phyloP scores from a whole-genome alignment of 2,797 vertebrate genomes.

The Paedocypris micromegethes region DNA sequence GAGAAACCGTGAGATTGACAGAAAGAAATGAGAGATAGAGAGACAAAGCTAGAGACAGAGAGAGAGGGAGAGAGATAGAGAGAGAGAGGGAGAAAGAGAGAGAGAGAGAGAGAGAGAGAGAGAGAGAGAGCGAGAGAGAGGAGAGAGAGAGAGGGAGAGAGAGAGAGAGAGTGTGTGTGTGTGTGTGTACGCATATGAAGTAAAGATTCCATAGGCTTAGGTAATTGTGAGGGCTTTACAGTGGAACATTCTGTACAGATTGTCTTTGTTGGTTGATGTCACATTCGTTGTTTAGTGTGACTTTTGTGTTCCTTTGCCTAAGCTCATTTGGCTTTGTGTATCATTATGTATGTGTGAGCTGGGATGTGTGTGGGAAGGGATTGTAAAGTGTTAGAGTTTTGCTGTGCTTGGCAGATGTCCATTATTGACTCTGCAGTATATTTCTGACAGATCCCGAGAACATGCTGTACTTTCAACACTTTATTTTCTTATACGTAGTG shows the following conservation, averaged over 20 bases:
- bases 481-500: background rate
- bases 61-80: no score
- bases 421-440: slow-evolving; percentile 55
- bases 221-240: slow-evolving; percentile 33
- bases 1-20: background rate
- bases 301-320: slow-evolving; percentile 22
- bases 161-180: background rate
- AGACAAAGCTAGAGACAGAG: no score
- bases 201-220: slow-evolving; percentile 36
- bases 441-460: slow-evolving; percentile 60
- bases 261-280: slow-evolving; percentile 36
- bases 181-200: no score
- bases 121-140: background rate
- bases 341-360: slow-evolving; percentile 20
- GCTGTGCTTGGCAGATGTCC: slow-evolving; percentile 48
- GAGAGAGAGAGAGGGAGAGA: background rate
- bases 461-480: slow-evolving; percentile 50
- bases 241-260: slow-evolving; percentile 40
- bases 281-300: slow-evolving; percentile 27
- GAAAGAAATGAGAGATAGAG: background rate
- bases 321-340: slow-evolving; percentile 21
- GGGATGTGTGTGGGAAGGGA: slow-evolving; percentile 25
- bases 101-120: no score
- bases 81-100: no score
- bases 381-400: slow-evolving; percentile 18